A percentile compares a stretch with the other conserved stretches of the same genome.
Conservation (phyloP, 23 tunicate species). For the Clavelina lepadiformis region DNA sequence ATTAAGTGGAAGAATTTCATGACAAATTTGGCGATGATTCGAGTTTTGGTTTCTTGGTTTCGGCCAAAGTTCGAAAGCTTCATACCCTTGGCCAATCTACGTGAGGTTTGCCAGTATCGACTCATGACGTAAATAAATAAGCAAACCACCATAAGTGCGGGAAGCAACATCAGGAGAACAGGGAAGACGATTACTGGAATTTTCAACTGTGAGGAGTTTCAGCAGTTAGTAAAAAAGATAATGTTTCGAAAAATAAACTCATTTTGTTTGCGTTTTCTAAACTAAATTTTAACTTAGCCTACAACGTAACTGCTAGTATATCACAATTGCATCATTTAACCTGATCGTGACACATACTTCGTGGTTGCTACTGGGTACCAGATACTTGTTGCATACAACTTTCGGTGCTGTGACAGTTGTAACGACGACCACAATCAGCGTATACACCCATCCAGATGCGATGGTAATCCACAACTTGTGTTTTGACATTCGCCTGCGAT, state of each 20-base stretch:
- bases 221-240: neutral
- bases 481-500: conserved; percentile 47
- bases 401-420: neutral
- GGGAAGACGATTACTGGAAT: conserved; percentile 38
- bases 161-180: conserved; percentile 49
- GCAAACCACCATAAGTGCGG: conserved; percentile 34
- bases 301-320: conserved; percentile 11
- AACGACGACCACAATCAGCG: conserved; percentile 22
- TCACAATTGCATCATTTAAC: too few relatives aligned
- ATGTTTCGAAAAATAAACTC: conserved; percentile 3
- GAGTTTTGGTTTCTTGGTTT: conserved; percentile 16
- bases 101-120: conserved; percentile 26
- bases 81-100: conserved; percentile 12
- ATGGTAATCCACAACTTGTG: conserved; percentile 8
- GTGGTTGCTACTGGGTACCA: too few relatives aligned
- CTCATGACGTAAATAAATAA: conserved; percentile 34
- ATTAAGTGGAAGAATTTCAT: conserved; percentile 41
- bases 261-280: neutral
- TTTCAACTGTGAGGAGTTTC: conserved; percentile 22
- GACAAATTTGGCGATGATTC: conserved; percentile 28
- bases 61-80: neutral
- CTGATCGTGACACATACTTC: too few relatives aligned
- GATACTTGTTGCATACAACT: conserved; percentile 38
- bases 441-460: conserved; percentile 39
- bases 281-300: neutral